A percentile compares a stretch with the other conserved stretches of the same genome.
These are phyloP conservation scores for Agrochola lychnidis DNA, from an alignment of 2,888 invertebrate species.

Conservation along the genomic window DNA sequence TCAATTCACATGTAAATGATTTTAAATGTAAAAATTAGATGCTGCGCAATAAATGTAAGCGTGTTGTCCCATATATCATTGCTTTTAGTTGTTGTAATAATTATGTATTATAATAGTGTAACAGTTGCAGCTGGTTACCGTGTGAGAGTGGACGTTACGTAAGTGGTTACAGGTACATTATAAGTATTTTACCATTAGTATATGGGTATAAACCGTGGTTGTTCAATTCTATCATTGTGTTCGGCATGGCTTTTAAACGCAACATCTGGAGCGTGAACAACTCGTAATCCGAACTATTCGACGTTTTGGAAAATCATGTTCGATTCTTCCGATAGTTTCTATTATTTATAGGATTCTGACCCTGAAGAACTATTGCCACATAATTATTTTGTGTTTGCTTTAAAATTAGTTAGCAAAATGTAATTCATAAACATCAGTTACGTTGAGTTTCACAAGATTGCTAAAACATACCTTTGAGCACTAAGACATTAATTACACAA, in stretches of 20 bases:
- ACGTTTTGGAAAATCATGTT: constrained; percentile 54
- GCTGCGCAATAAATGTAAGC: constrained; percentile 26
- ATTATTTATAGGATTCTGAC: not conserved
- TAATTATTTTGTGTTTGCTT: not conserved
- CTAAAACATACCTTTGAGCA: not conserved
- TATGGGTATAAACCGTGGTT: constrained; percentile 63
- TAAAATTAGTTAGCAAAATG: not conserved
- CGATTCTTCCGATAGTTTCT: constrained; percentile 14
- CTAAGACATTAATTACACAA: not conserved
- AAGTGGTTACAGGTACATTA: constrained; percentile 57
- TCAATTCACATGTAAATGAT: constrained; percentile 48
- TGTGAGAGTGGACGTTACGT: constrained; percentile 55
- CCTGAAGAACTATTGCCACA: not conserved
- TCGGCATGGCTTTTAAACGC: constrained; percentile 64
- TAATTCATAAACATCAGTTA: not conserved
- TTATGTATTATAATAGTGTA: constrained; percentile 37
- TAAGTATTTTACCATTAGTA: constrained; percentile 66
- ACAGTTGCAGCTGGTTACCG: constrained; percentile 31
- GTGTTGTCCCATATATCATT: constrained; percentile 36
- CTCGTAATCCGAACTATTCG: constrained; percentile 62
- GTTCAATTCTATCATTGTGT: constrained; percentile 69
- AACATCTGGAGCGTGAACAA: constrained; percentile 73
- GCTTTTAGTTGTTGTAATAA: constrained; percentile 37
- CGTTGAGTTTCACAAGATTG: not conserved
- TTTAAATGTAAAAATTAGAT: constrained; percentile 42